Base-by-base conservation (phyloP, 2,888 invertebrate genomes). In the Dasysyrphus tricinctus region DNA sequence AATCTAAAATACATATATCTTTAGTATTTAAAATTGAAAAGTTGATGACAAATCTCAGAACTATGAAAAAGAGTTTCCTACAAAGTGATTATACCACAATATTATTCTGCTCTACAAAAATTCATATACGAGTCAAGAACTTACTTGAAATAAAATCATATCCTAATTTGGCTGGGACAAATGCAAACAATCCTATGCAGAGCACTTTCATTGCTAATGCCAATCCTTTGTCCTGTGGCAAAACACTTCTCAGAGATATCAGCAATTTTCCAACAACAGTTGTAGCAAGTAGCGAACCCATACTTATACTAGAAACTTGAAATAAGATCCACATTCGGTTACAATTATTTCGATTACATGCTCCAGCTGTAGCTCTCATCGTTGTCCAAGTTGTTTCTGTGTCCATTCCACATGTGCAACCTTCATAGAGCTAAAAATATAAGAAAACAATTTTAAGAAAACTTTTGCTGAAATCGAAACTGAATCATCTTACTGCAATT, bases 151-250 rank as follows among this genome's bases (percentile, higher is more conserved):
- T 93, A 8, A 92, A 90, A 65, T 95, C 94, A 89, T 95, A 96
- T 24, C 94, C 91, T 47, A 95, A 91, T 88, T 95, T 95, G 0
- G 94, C 94, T 0, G 95, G 95, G 4, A 95, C 90, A 90, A 94
- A 94, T 0, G 94, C 93, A 56, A 95, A 92, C 0, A 95, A 88
- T 0, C 94, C 94, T 2, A 94, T 89, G 42, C 94, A 90, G 54
- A 93, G 93, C 44, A 95, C 91, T 88, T 94, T 93, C 34, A 95
- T 92, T 16, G 94, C 95, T 72, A 96, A 91, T 3, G 94, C 94
- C 59, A 95, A 88, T 0, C 95, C 93, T 90, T 95, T 95, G 88
- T 96, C 95, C 89, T 94, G 94, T 0, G 93, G 92, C 86, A 94
- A 91, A 19, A 95, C 94, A 65, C 94, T 92, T 88, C 95, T 92